These are phyloP conservation scores for Noctua pronuba DNA, from an alignment of 2,888 invertebrate genomes.

Conservation along the genomic window DNA sequence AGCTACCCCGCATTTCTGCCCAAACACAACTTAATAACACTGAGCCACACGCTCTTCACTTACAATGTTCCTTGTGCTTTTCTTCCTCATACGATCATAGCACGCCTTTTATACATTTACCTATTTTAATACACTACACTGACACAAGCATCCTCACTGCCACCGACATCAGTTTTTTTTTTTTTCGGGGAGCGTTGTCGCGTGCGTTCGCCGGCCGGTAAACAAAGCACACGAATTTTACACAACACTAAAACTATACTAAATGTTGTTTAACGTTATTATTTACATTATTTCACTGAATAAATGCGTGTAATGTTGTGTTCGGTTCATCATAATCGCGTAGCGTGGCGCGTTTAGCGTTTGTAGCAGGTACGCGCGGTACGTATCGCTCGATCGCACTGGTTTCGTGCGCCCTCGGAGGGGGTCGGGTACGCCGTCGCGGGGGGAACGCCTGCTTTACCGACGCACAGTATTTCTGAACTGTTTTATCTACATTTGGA, in stretches of 20 bases:
- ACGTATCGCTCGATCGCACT: constrained; percentile 89
- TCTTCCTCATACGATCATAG: constrained; percentile 91
- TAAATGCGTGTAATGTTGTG: constrained; percentile 83
- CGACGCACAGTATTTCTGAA: constrained; percentile 68
- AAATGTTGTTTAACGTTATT: constrained; percentile 91
- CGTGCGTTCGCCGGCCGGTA: constrained; percentile 93
- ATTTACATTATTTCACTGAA: constrained; percentile 89
- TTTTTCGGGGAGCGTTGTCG: constrained; percentile 86
- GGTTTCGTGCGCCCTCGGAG: constrained; percentile 79
- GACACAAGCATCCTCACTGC: constrained; percentile 85
- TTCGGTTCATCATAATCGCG: constrained; percentile 85
- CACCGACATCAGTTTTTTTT: constrained; percentile 87
- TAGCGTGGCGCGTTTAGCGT: constrained; percentile 81
- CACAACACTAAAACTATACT: constrained; percentile 89
- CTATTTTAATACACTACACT: constrained; percentile 89
- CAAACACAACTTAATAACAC: constrained; percentile 85
- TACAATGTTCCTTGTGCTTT: constrained; percentile 89
- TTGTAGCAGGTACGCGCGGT: constrained; percentile 81
- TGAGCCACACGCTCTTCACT: constrained; percentile 83
- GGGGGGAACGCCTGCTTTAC: constrained; percentile 76
- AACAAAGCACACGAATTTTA: constrained; percentile 88
- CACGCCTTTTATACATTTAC: constrained; percentile 89
- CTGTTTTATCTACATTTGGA: constrained; percentile 75
- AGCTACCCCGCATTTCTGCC: constrained; percentile 85
- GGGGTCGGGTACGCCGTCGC: constrained; percentile 72